These are phyloP conservation scores for Hoplostethus mediterraneus DNA, from an alignment of 2,797 vertebrate genomes.

Conservation along the genomic window DNA sequence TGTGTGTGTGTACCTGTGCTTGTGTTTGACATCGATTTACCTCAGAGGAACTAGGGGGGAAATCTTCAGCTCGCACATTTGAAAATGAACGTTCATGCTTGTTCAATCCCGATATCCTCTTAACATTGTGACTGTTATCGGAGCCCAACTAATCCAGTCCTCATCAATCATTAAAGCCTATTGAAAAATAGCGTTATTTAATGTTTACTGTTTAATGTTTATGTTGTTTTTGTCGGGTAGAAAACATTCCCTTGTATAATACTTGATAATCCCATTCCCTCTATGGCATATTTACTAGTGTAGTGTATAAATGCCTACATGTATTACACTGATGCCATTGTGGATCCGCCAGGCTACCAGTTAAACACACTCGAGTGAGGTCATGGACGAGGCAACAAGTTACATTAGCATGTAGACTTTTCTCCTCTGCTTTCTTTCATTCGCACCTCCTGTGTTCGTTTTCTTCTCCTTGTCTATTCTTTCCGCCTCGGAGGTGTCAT, in stretches of 20 bases:
- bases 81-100: conserved; percentile 11
- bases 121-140: neutral
- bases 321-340: no score
- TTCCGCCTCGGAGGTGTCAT: conserved; percentile 69
- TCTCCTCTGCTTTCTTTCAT: conserved; percentile 61
- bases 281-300: neutral
- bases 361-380: conserved; percentile 44
- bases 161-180: no score
- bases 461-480: conserved; percentile 55
- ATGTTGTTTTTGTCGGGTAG: no score
- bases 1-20: neutral
- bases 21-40: conserved; percentile 8
- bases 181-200: no score
- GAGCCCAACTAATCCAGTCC: no score
- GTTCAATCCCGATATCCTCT: neutral
- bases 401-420: conserved; percentile 55
- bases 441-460: conserved; percentile 66
- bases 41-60: conserved; percentile 1
- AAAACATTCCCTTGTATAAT: neutral
- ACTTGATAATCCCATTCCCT: neutral
- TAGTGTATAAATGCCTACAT: neutral
- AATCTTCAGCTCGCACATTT: neutral
- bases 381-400: conserved; percentile 29
- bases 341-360: conserved; percentile 12
- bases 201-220: no score